These are phyloP conservation scores for Pseudanteris insignis DNA, from an alignment of 2,888 invertebrate genomes.

Conservation along the genomic window DNA sequence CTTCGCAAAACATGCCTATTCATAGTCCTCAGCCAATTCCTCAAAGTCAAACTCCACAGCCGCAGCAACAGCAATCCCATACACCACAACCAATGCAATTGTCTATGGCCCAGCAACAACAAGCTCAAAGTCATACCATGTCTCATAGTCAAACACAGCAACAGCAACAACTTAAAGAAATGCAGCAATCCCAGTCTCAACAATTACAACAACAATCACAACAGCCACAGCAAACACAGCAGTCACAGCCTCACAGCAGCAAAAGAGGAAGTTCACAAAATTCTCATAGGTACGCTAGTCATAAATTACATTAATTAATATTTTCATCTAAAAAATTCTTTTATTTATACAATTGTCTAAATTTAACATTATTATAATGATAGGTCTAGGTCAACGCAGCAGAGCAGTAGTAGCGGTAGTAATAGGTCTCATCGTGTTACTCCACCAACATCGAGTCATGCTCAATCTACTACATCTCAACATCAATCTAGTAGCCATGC, in stretches of 20 bases:
- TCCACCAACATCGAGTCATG: slow-evolving; percentile 54
- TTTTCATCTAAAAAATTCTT: too few relatives aligned
- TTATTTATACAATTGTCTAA: too few relatives aligned
- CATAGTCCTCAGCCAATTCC: slow-evolving; percentile 61
- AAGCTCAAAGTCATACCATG: slow-evolving; percentile 55
- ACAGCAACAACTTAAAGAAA: slow-evolving; percentile 41
- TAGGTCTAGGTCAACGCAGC: slow-evolving; percentile 60
- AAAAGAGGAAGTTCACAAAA: slow-evolving; percentile 62
- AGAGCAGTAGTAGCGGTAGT: slow-evolving; percentile 47
- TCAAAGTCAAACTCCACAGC: slow-evolving; percentile 59
- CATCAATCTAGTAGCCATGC: slow-evolving; percentile 45
- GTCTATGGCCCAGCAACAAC: slow-evolving; percentile 56
- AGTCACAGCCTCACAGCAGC: slow-evolving; percentile 57
- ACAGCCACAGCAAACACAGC: slow-evolving; percentile 19
- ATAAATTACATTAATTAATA: too few relatives aligned
- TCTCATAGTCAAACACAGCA: slow-evolving; percentile 58
- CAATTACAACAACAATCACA: slow-evolving; percentile 11
- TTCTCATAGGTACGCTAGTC: slow-evolving; percentile 54
- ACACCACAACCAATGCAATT: slow-evolving; percentile 62
- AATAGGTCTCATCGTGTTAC: slow-evolving; percentile 58
- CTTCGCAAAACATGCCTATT: slow-evolving; percentile 59
- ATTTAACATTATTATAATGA: too few relatives aligned
- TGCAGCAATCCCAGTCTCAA: slow-evolving; percentile 55
- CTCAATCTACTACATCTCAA: slow-evolving; percentile 48
- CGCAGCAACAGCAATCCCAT: slow-evolving; percentile 52